Base-by-base conservation (phyloP, 2,888 invertebrate species). In the Mycalesis mineus region DNA sequence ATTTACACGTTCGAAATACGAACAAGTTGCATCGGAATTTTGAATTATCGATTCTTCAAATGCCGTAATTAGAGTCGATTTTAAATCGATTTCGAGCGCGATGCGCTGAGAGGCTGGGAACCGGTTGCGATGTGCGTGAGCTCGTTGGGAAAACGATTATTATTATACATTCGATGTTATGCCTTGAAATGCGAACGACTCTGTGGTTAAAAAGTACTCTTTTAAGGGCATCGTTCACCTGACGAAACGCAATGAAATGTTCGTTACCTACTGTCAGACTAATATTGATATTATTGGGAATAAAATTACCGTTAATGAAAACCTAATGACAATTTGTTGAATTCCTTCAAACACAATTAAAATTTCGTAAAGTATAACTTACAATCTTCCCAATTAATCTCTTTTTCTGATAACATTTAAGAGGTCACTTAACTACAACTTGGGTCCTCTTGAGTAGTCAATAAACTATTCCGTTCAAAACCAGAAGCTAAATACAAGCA, bases 131-230 rank as follows among this genome's bases (percentile, higher is more conserved):
- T 73, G 75, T 72, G 77, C 79, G 75, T 75, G 75, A 75, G 77
- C 80, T 82, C 67, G 82, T 84, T 83, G 80, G 69, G 75, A 78
- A 78, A 75, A 75, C 75, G 79, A 82, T 84, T 81, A 81, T 80
- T 78, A 78, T 80, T 78, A 75, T 75, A 72, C 72, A 68, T 54
- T 52, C 69, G 54, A 64, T 67, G 71, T 75, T 70, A 65, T 68
- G 69, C 75, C 72, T 68, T 68, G 72, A 78, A 76, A 78, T 80
- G 78, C 68, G 61, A 60, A 61, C 63, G 61, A 60, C 53, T 6
- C 36, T 36, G 49, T 39, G 47, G 31, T 33, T 45, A 31, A 44
- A 45, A 31, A 47, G 14, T 47, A 7, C 28, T n/a, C 42, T 28
- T 44, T n/a, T 9, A 40, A 2, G 44, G 22, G 5, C 22, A 5